A percentile compares a stretch with the other conserved stretches of the same genome.
Conservation (phyloP, 2,797 vertebrate genomes). For the Todus mexicanus region DNA sequence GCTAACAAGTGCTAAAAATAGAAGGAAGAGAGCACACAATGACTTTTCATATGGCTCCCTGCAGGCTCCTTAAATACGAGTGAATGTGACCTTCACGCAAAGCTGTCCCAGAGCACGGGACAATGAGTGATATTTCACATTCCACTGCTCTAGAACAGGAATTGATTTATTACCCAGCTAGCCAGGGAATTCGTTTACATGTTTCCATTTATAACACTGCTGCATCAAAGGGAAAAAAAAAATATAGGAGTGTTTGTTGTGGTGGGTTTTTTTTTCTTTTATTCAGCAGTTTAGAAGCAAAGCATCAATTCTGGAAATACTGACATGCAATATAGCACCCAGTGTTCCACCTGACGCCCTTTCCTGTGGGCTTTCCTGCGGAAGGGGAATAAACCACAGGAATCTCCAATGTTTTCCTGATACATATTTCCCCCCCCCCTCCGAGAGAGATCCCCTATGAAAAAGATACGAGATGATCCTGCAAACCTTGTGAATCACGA, state of each 20-base stretch:
- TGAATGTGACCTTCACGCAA: conserved; percentile 69
- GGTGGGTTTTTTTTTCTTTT: neutral
- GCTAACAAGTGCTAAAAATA: conserved; percentile 73
- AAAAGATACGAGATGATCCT: neutral
- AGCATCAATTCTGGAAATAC: neutral
- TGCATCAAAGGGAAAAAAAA: neutral
- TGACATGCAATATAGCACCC: neutral
- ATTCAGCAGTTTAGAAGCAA: conserved; percentile 33
- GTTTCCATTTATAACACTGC: conserved; percentile 57
- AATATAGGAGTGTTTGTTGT: neutral
- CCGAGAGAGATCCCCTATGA: neutral
- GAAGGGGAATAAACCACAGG: neutral
- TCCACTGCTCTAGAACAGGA: conserved; percentile 50
- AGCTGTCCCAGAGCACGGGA: conserved; percentile 56
- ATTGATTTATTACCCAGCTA: conserved; percentile 48
- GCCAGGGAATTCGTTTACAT: conserved; percentile 9
- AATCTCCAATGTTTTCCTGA: neutral
- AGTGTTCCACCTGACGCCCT: neutral
- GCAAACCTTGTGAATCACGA: neutral
- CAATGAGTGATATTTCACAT: conserved; percentile 64
- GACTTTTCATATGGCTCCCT: conserved; percentile 70
- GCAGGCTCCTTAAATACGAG: conserved; percentile 66
- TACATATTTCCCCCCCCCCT: neutral
- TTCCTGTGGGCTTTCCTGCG: neutral
- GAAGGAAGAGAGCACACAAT: conserved; percentile 54